Evolutionary conservation across 2,113 vertebrate species (phyloP).

Genomic region (Lepidothrix coronata): DNA sequence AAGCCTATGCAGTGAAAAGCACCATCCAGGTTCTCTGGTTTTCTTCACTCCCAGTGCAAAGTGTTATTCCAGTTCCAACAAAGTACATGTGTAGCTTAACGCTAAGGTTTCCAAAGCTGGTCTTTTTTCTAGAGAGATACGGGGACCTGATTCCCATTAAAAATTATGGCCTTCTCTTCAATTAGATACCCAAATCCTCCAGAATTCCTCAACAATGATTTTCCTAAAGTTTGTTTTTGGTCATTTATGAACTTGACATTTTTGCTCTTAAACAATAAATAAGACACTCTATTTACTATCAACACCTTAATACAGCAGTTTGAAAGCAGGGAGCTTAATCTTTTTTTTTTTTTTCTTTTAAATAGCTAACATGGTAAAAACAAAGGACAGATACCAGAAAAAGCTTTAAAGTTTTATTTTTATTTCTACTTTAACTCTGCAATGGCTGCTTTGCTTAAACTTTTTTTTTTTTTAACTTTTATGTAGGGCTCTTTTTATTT

Average conservation of each 20-base stretch:
- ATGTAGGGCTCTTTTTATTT: not conserved
- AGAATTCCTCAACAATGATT: not conserved
- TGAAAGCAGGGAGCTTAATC: not conserved
- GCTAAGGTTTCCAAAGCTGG: not conserved
- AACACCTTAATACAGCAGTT: not conserved
- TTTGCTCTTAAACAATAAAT: not conserved
- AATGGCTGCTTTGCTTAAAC: constrained; percentile 4
- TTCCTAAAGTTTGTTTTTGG: not conserved
- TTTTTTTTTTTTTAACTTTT: not conserved
- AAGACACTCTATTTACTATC: not conserved
- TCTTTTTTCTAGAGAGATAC: not conserved
- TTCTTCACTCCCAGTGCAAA: not conserved
- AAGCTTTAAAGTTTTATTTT: not conserved
- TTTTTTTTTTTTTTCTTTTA: not conserved
- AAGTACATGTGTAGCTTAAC: not conserved
- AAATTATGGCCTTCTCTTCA: not conserved
- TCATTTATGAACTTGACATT: not conserved
- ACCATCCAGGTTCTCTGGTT: not conserved
- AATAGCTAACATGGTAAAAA: constrained; percentile 9
- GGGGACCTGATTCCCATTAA: not conserved
- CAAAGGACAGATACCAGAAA: not conserved
- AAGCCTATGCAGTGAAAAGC: not conserved
- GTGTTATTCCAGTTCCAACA: fast-evolving
- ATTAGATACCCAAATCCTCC: not conserved
- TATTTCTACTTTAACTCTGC: constrained; percentile 9